These are phyloP conservation scores for Lates japonicus DNA, from an alignment of 2,797 vertebrate genomes.

Conservation along the genomic window DNA sequence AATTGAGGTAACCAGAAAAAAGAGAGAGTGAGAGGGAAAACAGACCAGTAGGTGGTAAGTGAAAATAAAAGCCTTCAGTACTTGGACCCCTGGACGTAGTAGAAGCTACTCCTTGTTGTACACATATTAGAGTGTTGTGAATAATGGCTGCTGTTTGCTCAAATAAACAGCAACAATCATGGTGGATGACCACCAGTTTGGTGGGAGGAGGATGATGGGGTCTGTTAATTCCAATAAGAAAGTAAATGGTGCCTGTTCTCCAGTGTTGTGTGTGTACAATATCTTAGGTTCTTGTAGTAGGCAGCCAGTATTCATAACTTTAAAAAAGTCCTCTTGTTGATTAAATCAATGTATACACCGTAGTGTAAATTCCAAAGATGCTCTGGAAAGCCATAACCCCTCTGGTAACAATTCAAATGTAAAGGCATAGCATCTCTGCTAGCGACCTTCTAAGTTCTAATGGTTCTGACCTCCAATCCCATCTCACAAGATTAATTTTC, in stretches of 20 bases:
- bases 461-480: too few species aligned
- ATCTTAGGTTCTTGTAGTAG: background rate
- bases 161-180: constrained; percentile 32
- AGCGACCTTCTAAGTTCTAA: too few species aligned
- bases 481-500: too few species aligned
- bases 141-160: background rate
- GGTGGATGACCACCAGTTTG: background rate
- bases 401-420: too few species aligned
- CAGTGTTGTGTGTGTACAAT: background rate
- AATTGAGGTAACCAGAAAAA: background rate
- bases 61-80: constrained; percentile 54
- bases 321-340: too few species aligned
- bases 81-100: constrained; percentile 24
- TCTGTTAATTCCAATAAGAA: background rate
- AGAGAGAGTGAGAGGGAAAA: background rate
- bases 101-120: constrained; percentile 21
- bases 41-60: constrained; percentile 13
- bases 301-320: too few species aligned
- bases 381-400: too few species aligned
- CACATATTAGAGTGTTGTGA: constrained; percentile 22
- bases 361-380: too few species aligned
- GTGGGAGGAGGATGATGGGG: background rate
- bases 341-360: too few species aligned
- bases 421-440: too few species aligned
- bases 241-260: constrained; percentile 17